phyloP scores from a whole-genome alignment of 2,113 vertebrate genomes.

The Sapajus apella region DNA sequence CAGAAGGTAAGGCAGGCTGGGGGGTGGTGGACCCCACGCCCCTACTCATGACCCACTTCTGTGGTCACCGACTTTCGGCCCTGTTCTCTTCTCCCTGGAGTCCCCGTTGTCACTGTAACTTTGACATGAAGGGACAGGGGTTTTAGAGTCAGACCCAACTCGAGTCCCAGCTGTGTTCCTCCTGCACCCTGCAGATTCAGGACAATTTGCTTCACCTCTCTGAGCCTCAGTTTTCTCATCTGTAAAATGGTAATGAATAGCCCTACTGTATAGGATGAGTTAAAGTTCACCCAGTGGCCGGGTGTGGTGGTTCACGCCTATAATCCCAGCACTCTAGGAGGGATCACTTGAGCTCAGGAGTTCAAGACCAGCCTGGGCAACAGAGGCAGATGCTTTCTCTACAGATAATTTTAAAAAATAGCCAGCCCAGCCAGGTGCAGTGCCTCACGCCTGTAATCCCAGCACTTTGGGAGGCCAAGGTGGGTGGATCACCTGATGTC shows the following conservation, averaged over 20 bases:
- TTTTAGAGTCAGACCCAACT: neutral
- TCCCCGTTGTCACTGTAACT: accelerated
- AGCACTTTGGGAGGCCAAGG: too few relatives aligned
- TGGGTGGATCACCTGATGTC: too few relatives aligned
- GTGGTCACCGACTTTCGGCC: accelerated
- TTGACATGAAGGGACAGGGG: accelerated
- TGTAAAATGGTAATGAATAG: accelerated
- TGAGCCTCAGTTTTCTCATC: neutral
- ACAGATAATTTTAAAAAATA: too few relatives aligned
- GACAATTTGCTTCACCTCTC: neutral
- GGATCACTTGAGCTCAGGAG: too few relatives aligned
- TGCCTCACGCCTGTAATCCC: too few relatives aligned
- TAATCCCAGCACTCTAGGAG: too few relatives aligned
- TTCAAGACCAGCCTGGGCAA: too few relatives aligned
- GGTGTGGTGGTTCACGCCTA: too few relatives aligned
- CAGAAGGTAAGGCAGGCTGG: neutral
- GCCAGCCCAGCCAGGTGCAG: too few relatives aligned
- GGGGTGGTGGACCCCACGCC: accelerated
- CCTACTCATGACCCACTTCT: accelerated
- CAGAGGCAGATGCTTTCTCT: too few relatives aligned
- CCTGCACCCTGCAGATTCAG: neutral
- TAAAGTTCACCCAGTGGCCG: too few relatives aligned
- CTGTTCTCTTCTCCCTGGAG: accelerated
- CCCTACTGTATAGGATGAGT: accelerated
- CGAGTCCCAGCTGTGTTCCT: neutral